These are phyloP conservation scores for Cyprinodon brontotheroides DNA, from an alignment of 2,113 vertebrate species.

Conservation along the genomic window DNA sequence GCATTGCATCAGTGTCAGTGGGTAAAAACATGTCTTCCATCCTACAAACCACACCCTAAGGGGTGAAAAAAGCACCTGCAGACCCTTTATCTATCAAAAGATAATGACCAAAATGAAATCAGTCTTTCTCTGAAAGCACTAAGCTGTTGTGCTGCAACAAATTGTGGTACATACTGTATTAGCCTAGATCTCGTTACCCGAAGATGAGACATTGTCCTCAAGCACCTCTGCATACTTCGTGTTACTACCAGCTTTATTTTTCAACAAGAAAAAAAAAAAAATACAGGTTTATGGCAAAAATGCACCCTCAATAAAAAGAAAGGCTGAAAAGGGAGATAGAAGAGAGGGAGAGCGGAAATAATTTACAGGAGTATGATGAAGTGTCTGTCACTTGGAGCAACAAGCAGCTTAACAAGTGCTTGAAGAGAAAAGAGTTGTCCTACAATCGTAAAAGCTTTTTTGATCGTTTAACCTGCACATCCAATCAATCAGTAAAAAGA, in stretches of 20 bases:
- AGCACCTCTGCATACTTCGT: slow-evolving; percentile 48
- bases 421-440: slow-evolving; percentile 60
- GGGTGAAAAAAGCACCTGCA: slow-evolving; percentile 73
- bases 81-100: slow-evolving; percentile 80
- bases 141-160: slow-evolving; percentile 64
- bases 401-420: slow-evolving; percentile 71
- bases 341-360: slow-evolving; percentile 65
- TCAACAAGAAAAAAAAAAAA: slow-evolving; percentile 7
- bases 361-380: slow-evolving; percentile 67
- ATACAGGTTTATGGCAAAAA: slow-evolving; percentile 43
- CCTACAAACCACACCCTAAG: slow-evolving; percentile 76
- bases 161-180: slow-evolving; percentile 77
- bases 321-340: slow-evolving; percentile 53
- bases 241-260: slow-evolving; percentile 23
- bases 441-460: slow-evolving; percentile 72
- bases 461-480: slow-evolving; percentile 69
- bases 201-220: slow-evolving; percentile 75
- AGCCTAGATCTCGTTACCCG: slow-evolving; percentile 61
- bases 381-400: slow-evolving; percentile 58
- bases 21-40: slow-evolving; percentile 80
- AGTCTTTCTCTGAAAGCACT: slow-evolving; percentile 75
- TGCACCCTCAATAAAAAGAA: slow-evolving; percentile 58
- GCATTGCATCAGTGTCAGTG: no score
- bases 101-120: slow-evolving; percentile 82
- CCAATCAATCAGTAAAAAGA: slow-evolving; percentile 65